A percentile compares a stretch with the other conserved stretches of the same genome.
Evolutionary conservation across 1,140 invertebrate species (phyloP).

Genomic region (Pomacea maculata): DNA sequence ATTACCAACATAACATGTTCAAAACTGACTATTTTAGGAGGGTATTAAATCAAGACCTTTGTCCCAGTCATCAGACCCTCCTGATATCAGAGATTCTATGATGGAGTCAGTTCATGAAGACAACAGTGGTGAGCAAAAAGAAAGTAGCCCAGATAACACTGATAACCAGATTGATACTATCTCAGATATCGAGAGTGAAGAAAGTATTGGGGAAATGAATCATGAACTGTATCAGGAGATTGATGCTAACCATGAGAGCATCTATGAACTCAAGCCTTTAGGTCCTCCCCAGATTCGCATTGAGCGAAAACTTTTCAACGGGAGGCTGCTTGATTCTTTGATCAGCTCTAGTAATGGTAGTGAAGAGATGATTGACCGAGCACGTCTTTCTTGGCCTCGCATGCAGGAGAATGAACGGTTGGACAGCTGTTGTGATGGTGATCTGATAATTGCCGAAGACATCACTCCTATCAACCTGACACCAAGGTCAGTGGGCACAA

Average conservation of each 20-base stretch:
- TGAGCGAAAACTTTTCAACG: slow-evolving; percentile 61
- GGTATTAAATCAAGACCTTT: slow-evolving; percentile 15
- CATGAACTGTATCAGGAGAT: slow-evolving; percentile 52
- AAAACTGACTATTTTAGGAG: not conserved
- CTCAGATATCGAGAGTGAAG: slow-evolving; percentile 45
- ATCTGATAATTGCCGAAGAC: slow-evolving; percentile 29
- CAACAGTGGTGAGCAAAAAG: slow-evolving; percentile 20
- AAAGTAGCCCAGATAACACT: slow-evolving; percentile 19
- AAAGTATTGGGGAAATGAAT: slow-evolving; percentile 51
- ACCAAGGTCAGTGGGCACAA: slow-evolving; percentile 56
- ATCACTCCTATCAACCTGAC: slow-evolving; percentile 38
- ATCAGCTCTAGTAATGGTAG: slow-evolving; percentile 56
- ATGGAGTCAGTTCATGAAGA: slow-evolving; percentile 46
- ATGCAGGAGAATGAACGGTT: not conserved
- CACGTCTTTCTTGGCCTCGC: slow-evolving; percentile 8
- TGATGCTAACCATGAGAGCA: slow-evolving; percentile 58
- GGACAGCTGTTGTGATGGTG: slow-evolving; percentile 10
- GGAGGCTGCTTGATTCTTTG: slow-evolving; percentile 43
- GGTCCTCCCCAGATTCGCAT: slow-evolving; percentile 57
- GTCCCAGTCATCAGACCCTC: slow-evolving; percentile 32
- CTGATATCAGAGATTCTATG: slow-evolving; percentile 40
- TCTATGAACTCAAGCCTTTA: slow-evolving; percentile 49
- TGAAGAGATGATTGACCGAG: slow-evolving; percentile 46
- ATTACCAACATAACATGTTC: too few species aligned
- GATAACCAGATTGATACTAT: slow-evolving; percentile 18